A percentile compares a stretch with the other conserved stretches of the same genome.
Conservation (phyloP, 1,140 invertebrate species). For the Vanessa tameamea region DNA sequence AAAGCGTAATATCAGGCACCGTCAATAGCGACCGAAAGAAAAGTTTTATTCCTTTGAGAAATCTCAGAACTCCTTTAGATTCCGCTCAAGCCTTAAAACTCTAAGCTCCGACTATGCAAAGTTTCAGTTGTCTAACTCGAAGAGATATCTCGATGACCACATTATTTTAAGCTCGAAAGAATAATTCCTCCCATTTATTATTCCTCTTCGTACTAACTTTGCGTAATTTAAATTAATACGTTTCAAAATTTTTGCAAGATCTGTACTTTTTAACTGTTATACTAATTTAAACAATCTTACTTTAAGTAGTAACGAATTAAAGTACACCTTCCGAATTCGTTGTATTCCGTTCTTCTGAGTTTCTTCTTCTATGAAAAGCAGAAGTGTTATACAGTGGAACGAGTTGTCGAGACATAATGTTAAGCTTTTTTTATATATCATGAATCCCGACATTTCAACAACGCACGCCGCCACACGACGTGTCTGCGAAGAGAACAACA, state of each 20-base stretch:
- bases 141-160: constrained; percentile 21
- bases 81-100: not conserved
- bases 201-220: constrained; percentile 13
- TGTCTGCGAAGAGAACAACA: not conserved
- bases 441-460: constrained; percentile 7
- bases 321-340: not conserved
- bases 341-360: not conserved
- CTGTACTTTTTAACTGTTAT: not conserved
- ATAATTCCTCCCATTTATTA: constrained; percentile 29
- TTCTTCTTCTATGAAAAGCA: not conserved
- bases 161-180: constrained; percentile 24
- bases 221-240: constrained; percentile 18
- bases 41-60: constrained; percentile 9
- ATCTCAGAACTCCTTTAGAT: not conserved
- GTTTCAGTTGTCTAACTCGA: constrained; percentile 7
- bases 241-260: constrained; percentile 6
- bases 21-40: not conserved
- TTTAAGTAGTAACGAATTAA: not conserved
- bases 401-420: not conserved
- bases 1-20: too few species aligned
- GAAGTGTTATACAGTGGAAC: not conserved
- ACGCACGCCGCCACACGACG: not conserved
- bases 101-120: constrained; percentile 18
- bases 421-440: not conserved
- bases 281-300: not conserved